Percentiles rank a stretch among this genome's conserved stretches.
Evolutionary conservation across 1,140 invertebrate genomes (phyloP).

Genomic region (Zaprionus camerounensis): DNA sequence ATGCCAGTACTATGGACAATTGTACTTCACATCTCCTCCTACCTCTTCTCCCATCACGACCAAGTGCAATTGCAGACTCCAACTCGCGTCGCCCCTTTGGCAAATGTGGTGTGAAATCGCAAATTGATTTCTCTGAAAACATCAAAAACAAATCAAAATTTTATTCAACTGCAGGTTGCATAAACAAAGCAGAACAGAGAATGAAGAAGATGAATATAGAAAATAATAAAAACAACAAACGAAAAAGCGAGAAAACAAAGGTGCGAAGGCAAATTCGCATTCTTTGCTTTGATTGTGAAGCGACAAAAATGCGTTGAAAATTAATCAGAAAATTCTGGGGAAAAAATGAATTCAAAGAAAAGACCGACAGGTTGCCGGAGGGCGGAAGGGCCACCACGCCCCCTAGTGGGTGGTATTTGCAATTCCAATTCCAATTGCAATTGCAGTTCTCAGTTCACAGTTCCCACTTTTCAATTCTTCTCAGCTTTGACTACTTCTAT

Average conservation of each 20-base stretch:
- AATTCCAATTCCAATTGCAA: constrained; percentile 7
- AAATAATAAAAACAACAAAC: constrained; percentile 11
- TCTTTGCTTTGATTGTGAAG: constrained; percentile 21
- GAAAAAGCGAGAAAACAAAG: constrained; percentile 4
- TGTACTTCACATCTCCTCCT: background rate
- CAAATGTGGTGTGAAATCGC: constrained; percentile 15
- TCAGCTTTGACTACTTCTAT: background rate
- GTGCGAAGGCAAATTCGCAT: constrained; percentile 5
- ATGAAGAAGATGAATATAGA: constrained; percentile 15
- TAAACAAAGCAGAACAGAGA: background rate
- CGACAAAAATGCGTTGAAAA: constrained; percentile 21
- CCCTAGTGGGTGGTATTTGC: constrained; percentile 53
- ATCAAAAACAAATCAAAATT: constrained; percentile 18
- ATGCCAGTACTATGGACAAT: too few species aligned
- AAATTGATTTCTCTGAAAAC: constrained; percentile 23
- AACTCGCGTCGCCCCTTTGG: background rate
- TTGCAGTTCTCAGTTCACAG: constrained; percentile 13
- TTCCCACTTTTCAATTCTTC: background rate
- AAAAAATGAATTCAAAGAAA: constrained; percentile 26
- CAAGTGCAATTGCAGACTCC: background rate
- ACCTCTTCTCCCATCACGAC: background rate
- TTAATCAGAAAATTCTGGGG: constrained; percentile 56
- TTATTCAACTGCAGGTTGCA: constrained; percentile 10
- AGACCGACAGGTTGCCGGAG: constrained; percentile 30
- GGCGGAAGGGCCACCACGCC: constrained; percentile 47